These are phyloP conservation scores for Passer domesticus DNA, from an alignment of 2,113 vertebrate genomes.

Conservation along the genomic window DNA sequence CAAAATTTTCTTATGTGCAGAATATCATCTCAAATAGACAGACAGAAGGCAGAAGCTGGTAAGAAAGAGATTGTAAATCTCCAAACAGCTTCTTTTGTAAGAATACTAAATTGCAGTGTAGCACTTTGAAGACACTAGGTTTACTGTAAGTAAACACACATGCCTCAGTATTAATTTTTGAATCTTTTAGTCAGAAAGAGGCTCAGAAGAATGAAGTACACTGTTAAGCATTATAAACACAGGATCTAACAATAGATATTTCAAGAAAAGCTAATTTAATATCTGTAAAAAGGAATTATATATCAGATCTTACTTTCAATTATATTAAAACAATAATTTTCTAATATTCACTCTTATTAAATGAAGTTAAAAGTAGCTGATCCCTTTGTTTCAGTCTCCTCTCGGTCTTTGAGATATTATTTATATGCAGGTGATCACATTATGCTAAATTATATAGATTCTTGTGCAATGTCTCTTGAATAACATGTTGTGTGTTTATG, in stretches of 20 bases:
- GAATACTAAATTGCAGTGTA: not conserved
- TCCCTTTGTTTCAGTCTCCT: not conserved
- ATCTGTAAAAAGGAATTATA: not conserved
- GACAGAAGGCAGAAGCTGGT: not conserved
- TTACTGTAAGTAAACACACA: not conserved
- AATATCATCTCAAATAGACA: not conserved
- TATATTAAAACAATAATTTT: not conserved
- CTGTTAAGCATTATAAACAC: not conserved
- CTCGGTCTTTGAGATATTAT: not conserved
- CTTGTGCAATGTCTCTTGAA: not conserved
- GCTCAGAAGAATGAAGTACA: not conserved
- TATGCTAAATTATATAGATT: constrained; percentile 13
- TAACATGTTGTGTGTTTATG: not conserved
- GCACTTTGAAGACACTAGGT: not conserved
- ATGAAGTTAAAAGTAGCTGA: not conserved
- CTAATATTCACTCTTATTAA: not conserved
- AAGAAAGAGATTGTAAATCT: not conserved
- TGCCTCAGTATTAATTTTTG: not conserved
- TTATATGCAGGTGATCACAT: not conserved
- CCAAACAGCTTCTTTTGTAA: not conserved
- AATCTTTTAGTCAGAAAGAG: not conserved
- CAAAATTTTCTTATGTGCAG: not conserved
- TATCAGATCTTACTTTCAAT: not conserved
- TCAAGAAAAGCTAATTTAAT: not conserved
- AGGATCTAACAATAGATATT: not conserved